phyloP scores from a whole-genome alignment of 2,113 vertebrate species.

The Athene noctua region DNA sequence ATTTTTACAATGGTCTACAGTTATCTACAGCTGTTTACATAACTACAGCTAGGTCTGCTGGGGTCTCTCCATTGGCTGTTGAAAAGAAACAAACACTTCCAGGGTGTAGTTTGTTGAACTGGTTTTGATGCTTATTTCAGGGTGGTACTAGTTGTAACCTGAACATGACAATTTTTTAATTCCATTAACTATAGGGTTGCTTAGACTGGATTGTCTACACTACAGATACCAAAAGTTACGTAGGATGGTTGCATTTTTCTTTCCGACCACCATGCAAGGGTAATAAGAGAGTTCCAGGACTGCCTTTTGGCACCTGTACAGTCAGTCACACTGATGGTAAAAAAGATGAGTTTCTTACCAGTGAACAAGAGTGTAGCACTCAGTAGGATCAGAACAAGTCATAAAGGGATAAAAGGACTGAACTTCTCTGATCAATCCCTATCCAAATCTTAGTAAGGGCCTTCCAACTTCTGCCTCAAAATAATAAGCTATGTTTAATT shows the following conservation, averaged over 20 bases:
- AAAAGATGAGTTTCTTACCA: not conserved
- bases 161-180: not conserved
- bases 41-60: not conserved
- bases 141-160: not conserved
- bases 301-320: not conserved
- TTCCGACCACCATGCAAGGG: not conserved
- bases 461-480: not conserved
- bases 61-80: rapidly evolving
- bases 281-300: not conserved
- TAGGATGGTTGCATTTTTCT: not conserved
- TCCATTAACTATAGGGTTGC: not conserved
- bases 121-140: not conserved
- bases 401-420: not conserved
- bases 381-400: not conserved
- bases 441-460: not conserved
- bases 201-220: not conserved
- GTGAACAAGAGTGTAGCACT: not conserved
- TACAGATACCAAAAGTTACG: not conserved
- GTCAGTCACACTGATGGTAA: not conserved
- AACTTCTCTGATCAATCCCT: not conserved
- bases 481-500: not conserved
- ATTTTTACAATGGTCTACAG: not conserved
- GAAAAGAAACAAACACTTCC: not conserved
- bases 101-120: not conserved
- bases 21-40: not conserved